A percentile compares a stretch with the other conserved stretches of the same genome.
Conservation (phyloP, 1,140 invertebrate species). For the Drosophila pruinosa region DNA sequence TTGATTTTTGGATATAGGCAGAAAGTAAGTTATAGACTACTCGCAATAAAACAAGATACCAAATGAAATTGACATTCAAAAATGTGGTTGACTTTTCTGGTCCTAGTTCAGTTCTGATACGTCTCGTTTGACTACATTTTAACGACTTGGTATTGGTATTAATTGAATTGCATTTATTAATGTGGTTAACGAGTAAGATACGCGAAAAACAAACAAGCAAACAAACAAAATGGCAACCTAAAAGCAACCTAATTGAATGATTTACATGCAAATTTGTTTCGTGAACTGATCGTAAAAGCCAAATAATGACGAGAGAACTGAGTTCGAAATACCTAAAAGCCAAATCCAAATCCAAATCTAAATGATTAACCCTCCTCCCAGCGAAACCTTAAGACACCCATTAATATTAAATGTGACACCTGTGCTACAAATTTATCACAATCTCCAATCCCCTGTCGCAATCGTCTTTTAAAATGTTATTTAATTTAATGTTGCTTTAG, state of each 20-base stretch:
- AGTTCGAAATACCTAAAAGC: background rate
- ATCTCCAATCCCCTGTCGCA: conserved; percentile 27
- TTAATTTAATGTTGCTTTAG: conserved; percentile 48
- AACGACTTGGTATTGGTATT: conserved; percentile 35
- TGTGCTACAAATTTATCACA: conserved; percentile 50
- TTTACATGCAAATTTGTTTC: conserved; percentile 72
- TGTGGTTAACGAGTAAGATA: conserved; percentile 31
- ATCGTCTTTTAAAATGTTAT: conserved; percentile 40
- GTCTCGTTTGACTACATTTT: conserved; percentile 40
- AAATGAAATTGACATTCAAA: conserved; percentile 42
- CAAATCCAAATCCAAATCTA: background rate
- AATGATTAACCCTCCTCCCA: background rate
- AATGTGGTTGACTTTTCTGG: conserved; percentile 40
- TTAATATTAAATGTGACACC: conserved; percentile 61
- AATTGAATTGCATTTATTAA: conserved; percentile 50
- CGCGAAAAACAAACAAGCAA: background rate
- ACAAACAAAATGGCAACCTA: conserved; percentile 39
- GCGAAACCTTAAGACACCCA: conserved; percentile 22
- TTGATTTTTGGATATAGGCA: conserved; percentile 4
- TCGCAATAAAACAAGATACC: conserved; percentile 59
- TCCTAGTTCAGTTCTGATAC: conserved; percentile 4
- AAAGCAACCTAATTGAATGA: conserved; percentile 74
- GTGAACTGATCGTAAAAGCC: conserved; percentile 47
- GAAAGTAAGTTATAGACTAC: conserved; percentile 37
- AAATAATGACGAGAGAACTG: background rate